A percentile compares a stretch with the other conserved stretches of the same genome.
phyloP scores from a whole-genome alignment of 2,888 invertebrate species.

The Leptinotarsa juncta region DNA sequence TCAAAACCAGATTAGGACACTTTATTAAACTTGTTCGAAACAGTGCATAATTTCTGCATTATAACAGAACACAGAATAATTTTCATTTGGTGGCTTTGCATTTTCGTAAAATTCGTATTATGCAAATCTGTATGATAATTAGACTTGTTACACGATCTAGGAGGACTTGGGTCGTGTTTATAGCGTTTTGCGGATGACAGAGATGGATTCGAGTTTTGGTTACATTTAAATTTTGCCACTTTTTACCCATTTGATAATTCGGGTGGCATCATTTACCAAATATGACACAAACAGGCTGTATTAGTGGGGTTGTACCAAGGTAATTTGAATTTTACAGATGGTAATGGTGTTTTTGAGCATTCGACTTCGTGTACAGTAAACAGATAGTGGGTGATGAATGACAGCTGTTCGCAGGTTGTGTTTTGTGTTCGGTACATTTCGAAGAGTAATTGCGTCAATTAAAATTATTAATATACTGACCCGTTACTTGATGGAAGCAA shows the following conservation, averaged over 20 bases:
- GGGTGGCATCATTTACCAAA: constrained; percentile 52
- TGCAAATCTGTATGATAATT: constrained; percentile 62
- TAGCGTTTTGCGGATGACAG: constrained; percentile 53
- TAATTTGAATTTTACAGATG: constrained; percentile 49
- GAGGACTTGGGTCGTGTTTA: constrained; percentile 54
- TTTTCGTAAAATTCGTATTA: constrained; percentile 55
- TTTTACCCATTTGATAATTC: constrained; percentile 55
- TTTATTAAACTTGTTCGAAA: constrained; percentile 43
- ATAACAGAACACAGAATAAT: constrained; percentile 45
- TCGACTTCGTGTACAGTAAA: constrained; percentile 39
- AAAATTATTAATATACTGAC: background rate
- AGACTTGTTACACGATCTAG: constrained; percentile 58
- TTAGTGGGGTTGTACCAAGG: constrained; percentile 37
- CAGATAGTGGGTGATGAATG: constrained; percentile 29
- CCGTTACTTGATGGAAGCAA: too few relatives aligned
- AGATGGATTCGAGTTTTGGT: constrained; percentile 55
- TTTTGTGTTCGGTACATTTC: background rate
- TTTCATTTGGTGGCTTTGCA: constrained; percentile 44
- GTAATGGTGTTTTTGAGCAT: constrained; percentile 46
- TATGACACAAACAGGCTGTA: constrained; percentile 56
- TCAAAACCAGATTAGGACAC: constrained; percentile 46
- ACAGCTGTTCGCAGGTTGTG: constrained; percentile 18
- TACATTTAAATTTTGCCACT: constrained; percentile 55
- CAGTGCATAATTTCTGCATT: constrained; percentile 46
- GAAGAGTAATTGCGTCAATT: background rate